Evolutionary conservation across 2,888 invertebrate genomes (phyloP).

Genomic region (Stenodera caucasica): DNA sequence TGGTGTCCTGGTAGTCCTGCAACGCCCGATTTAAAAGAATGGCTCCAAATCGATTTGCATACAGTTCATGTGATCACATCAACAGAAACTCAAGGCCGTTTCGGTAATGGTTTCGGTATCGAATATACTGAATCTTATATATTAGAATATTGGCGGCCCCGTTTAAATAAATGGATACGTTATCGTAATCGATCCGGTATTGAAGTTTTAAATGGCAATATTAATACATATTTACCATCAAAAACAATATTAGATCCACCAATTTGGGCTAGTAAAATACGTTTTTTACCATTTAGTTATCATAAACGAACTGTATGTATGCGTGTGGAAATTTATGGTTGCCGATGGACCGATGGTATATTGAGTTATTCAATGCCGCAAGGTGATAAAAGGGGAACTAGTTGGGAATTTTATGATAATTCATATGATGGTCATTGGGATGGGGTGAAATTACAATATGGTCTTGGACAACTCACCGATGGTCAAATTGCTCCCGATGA

Average conservation of each 20-base stretch:
- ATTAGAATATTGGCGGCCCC: constrained; percentile 82
- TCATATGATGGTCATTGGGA: constrained; percentile 86
- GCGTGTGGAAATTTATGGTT: constrained; percentile 89
- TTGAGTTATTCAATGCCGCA: constrained; percentile 87
- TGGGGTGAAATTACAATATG: constrained; percentile 72
- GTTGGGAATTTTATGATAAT: constrained; percentile 80
- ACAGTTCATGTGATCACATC: constrained; percentile 79
- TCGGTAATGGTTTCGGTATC: constrained; percentile 87
- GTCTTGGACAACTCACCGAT: constrained; percentile 84
- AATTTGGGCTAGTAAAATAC: constrained; percentile 81
- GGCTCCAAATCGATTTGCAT: constrained; percentile 80
- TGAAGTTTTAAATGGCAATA: constrained; percentile 81
- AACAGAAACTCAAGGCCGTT: constrained; percentile 83
- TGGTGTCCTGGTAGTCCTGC: constrained; percentile 89
- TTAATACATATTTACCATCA: constrained; percentile 82
- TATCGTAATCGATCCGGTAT: constrained; percentile 70
- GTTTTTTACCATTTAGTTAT: constrained; percentile 83
- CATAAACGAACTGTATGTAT: constrained; percentile 87
- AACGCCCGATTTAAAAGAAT: constrained; percentile 74
- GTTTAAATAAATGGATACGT: constrained; percentile 78
- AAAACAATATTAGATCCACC: constrained; percentile 78
- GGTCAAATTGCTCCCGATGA: constrained; percentile 78
- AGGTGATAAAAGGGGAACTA: constrained; percentile 78
- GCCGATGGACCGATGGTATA: constrained; percentile 81
- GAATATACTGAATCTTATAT: constrained; percentile 85